Conservation (phyloP, 1,140 invertebrate genomes). For the Arion vulgaris region DNA sequence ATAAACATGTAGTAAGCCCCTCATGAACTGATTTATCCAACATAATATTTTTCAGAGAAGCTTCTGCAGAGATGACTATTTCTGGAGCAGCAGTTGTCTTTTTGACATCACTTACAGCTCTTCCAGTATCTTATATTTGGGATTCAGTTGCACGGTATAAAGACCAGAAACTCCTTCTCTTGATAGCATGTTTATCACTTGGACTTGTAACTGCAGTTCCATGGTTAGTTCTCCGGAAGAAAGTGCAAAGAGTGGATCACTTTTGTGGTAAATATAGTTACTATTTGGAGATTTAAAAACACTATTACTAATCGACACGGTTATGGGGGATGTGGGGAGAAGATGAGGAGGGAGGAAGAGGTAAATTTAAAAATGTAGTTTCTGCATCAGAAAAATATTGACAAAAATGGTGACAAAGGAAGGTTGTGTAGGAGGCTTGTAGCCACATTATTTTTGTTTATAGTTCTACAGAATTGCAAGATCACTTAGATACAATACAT, state of each 20-base stretch:
- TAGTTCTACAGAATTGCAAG: too few species aligned
- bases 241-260: constrained; percentile 43
- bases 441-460: too few species aligned
- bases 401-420: too few species aligned
- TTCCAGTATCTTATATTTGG: constrained; percentile 48
- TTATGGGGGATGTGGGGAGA: too few species aligned
- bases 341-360: neutral
- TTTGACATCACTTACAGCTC: constrained; percentile 47
- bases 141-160: constrained; percentile 44
- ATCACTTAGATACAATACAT: too few species aligned
- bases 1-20: too few species aligned
- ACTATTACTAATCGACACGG: neutral
- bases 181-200: constrained; percentile 40
- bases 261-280: constrained; percentile 55
- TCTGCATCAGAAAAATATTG: too few species aligned
- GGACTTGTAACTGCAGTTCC: constrained; percentile 27
- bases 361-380: neutral
- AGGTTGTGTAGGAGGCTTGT: too few species aligned
- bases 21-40: too few species aligned
- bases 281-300: neutral
- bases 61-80: constrained; percentile 36
- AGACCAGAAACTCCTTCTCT: constrained; percentile 42
- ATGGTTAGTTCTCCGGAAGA: constrained; percentile 39
- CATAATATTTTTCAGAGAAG: too few species aligned
- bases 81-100: constrained; percentile 46